Percentiles rank a stretch among this genome's conserved stretches.
Conservation (phyloP, 2,797 vertebrate genomes). For the Halcyon smyrnensis region DNA sequence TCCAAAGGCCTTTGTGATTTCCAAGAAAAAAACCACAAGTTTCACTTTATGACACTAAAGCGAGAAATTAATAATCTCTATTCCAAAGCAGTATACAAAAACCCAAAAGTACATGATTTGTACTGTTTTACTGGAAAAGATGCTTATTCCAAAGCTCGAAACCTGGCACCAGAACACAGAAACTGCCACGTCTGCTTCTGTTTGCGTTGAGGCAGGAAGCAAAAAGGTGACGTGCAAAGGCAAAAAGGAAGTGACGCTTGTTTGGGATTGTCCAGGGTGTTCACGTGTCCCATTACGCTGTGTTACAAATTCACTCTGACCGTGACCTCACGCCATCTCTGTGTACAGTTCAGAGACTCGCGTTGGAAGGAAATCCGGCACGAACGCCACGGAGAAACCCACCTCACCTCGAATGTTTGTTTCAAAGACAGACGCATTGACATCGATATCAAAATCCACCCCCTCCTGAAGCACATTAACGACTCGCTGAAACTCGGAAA, state of each 20-base stretch:
- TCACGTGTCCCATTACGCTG: rapidly evolving
- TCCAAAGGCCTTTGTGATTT: neutral
- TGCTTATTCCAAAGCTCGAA: neutral
- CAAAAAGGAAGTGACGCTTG: neutral
- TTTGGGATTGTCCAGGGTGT: neutral
- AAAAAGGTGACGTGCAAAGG: neutral
- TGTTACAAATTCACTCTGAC: neutral
- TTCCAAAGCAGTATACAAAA: neutral
- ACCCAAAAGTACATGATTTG: too few relatives aligned
- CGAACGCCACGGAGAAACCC: rapidly evolving
- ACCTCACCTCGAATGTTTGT: constrained; percentile 95
- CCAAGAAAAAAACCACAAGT: neutral
- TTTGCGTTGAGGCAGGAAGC: neutral
- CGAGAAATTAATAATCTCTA: neutral
- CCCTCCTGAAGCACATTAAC: constrained; percentile 90
- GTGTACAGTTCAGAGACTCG: rapidly evolving
- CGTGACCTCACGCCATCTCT: rapidly evolving
- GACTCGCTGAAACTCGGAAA: constrained; percentile 93
- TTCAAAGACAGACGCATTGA: constrained; percentile 97
- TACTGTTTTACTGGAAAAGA: neutral
- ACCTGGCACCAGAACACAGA: neutral
- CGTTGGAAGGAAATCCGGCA: neutral
- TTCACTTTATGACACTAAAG: rapidly evolving
- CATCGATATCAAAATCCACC: constrained; percentile 94
- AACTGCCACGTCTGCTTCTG: neutral